Conservation (phyloP, 2,113 vertebrate species). For the Pyxicephalus adspersus region DNA sequence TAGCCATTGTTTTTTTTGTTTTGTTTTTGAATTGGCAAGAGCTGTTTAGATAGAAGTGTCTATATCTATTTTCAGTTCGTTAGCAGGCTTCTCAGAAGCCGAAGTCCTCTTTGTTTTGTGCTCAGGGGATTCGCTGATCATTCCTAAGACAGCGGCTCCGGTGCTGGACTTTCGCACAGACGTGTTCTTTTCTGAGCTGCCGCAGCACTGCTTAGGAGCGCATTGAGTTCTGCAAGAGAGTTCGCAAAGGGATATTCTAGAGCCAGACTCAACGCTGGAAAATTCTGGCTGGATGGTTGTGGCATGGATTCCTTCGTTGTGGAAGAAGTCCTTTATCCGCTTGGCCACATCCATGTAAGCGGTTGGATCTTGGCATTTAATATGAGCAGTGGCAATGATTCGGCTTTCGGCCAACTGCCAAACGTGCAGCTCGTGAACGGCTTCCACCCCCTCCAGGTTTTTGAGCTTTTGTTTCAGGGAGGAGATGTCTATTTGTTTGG, state of each 20-base stretch:
- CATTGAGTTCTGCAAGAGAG: conserved; percentile 96
- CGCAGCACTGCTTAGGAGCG: conserved; percentile 93
- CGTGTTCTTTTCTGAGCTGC: conserved; percentile 73
- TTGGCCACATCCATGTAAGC: conserved; percentile 98
- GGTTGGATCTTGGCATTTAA: conserved; percentile 94
- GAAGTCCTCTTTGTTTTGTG: conserved; percentile 77
- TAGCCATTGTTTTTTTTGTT: not conserved
- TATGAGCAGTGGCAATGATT: conserved; percentile 98
- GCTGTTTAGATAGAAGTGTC: conserved; percentile 26
- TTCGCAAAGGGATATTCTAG: conserved; percentile 84
- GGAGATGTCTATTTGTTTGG: conserved; percentile 94
- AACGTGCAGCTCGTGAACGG: conserved; percentile 95
- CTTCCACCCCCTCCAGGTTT: conserved; percentile 87
- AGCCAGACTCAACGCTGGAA: conserved; percentile 85
- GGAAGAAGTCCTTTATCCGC: conserved; percentile 95
- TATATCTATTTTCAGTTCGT: conserved; percentile 33
- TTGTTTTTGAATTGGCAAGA: conserved; percentile 4
- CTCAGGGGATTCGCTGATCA: conserved; percentile 79
- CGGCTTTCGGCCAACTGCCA: conserved; percentile 97
- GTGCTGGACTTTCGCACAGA: conserved; percentile 70
- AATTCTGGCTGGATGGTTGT: conserved; percentile 98
- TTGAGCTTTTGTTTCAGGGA: conserved; percentile 85
- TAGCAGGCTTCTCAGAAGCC: conserved; percentile 60
- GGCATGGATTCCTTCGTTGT: conserved; percentile 95
- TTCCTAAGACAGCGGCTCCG: conserved; percentile 73